phyloP scores from a whole-genome alignment of 2,888 invertebrate genomes.

The Amblyjoppa proteus region DNA sequence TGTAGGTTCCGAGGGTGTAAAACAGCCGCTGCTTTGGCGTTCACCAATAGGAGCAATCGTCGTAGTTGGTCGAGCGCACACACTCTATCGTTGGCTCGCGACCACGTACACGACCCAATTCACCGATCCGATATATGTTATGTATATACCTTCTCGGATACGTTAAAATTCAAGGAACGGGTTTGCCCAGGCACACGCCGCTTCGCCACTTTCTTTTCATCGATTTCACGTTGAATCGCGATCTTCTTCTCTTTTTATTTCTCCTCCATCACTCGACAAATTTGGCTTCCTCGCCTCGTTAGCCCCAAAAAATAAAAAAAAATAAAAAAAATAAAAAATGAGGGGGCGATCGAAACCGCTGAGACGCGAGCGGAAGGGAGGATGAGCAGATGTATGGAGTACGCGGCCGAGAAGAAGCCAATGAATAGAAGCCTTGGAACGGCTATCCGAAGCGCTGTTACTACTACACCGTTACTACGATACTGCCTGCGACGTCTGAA shows the following conservation, averaged over 20 bases:
- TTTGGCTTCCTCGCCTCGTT: slow-evolving; percentile 35
- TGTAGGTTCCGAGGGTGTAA: slow-evolving; percentile 8
- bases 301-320: slow-evolving; percentile 9
- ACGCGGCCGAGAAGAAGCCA: slow-evolving; percentile 47
- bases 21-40: slow-evolving; percentile 27
- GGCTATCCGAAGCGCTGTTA: slow-evolving; percentile 14
- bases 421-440: slow-evolving; percentile 47
- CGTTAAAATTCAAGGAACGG: slow-evolving; percentile 57
- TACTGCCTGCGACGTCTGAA: slow-evolving; percentile 25
- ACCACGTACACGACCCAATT: slow-evolving; percentile 63
- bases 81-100: slow-evolving; percentile 40
- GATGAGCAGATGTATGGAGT: background rate
- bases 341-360: slow-evolving; percentile 33
- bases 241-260: slow-evolving; percentile 25
- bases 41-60: slow-evolving; percentile 43
- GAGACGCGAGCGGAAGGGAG: slow-evolving; percentile 15
- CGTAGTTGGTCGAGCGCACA: slow-evolving; percentile 25
- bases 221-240: slow-evolving; percentile 33
- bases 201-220: slow-evolving; percentile 43
- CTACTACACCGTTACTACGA: background rate
- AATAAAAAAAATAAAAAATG: background rate
- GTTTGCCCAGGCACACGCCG: slow-evolving; percentile 27
- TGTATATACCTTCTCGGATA: slow-evolving; percentile 20
- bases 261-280: slow-evolving; percentile 37
- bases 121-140: slow-evolving; percentile 21